Evolutionary conservation across 2,797 vertebrate genomes (phyloP).

Genomic region (Pyrrhura leucotis): DNA sequence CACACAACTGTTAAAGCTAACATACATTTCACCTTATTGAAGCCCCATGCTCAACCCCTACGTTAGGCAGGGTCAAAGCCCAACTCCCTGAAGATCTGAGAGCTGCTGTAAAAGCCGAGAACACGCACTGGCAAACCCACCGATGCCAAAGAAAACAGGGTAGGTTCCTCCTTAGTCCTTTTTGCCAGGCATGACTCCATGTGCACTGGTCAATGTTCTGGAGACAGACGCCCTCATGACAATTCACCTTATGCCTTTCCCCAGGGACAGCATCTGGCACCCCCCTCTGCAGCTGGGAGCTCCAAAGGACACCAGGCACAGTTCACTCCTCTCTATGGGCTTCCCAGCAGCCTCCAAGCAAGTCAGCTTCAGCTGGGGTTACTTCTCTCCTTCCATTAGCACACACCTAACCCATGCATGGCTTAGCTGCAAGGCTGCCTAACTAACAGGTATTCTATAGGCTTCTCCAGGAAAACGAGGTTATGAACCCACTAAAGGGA

Average conservation of each 20-base stretch:
- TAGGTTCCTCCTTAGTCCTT: background rate
- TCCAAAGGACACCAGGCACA: rapidly evolving
- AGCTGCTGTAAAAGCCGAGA: background rate
- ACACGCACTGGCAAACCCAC: background rate
- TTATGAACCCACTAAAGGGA: background rate
- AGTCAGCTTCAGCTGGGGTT: background rate
- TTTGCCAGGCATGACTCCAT: background rate
- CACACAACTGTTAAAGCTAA: background rate
- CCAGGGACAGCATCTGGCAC: background rate
- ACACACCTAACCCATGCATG: rapidly evolving
- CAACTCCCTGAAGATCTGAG: background rate
- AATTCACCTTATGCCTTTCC: background rate
- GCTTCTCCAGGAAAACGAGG: background rate
- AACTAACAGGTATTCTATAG: rapidly evolving
- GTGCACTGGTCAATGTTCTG: background rate
- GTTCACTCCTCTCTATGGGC: background rate
- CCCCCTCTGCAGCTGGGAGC: background rate
- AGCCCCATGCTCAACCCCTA: background rate
- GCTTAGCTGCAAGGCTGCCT: background rate
- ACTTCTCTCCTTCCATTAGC: background rate
- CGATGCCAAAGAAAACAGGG: rapidly evolving
- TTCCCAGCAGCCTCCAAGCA: background rate
- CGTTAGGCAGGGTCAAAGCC: background rate
- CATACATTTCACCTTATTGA: background rate
- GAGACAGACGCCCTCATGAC: background rate